Conservation (phyloP, 2,113 vertebrate genomes). For the Otus sunia region DNA sequence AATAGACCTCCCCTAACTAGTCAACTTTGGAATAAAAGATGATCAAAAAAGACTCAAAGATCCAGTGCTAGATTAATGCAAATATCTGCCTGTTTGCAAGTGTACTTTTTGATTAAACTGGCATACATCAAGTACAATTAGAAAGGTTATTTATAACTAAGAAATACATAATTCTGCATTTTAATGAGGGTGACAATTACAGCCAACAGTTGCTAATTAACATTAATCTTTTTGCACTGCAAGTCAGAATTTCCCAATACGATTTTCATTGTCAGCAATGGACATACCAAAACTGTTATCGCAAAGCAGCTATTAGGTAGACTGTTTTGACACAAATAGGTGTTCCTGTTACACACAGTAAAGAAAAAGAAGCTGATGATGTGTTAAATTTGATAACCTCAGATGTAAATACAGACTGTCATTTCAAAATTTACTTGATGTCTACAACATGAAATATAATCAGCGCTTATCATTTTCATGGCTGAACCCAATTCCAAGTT, state of each 20-base stretch:
- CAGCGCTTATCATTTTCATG: constrained; percentile 3
- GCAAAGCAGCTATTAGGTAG: neutral
- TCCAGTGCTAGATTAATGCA: constrained; percentile 75
- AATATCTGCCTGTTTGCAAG: constrained; percentile 75
- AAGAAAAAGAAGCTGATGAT: constrained; percentile 6
- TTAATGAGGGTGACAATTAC: constrained; percentile 77
- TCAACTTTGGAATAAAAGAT: constrained; percentile 61
- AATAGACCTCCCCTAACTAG: constrained; percentile 36
- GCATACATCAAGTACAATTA: constrained; percentile 82
- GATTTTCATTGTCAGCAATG: constrained; percentile 57
- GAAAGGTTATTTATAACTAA: constrained; percentile 81
- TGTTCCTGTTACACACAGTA: neutral
- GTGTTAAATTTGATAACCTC: constrained; percentile 19
- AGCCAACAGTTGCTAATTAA: constrained; percentile 75
- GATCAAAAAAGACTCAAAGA: constrained; percentile 67
- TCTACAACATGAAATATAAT: constrained; percentile 21
- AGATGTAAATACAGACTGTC: neutral
- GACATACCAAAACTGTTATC: constrained; percentile 15
- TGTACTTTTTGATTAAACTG: constrained; percentile 81
- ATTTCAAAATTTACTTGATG: constrained; percentile 17
- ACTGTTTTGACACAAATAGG: neutral
- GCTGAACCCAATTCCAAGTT: neutral
- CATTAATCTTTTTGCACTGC: constrained; percentile 70
- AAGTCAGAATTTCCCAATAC: constrained; percentile 53
- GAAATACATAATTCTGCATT: constrained; percentile 81